Base-by-base conservation (phyloP, 2,888 invertebrate genomes). In the Polydrusus pterygomalis region DNA sequence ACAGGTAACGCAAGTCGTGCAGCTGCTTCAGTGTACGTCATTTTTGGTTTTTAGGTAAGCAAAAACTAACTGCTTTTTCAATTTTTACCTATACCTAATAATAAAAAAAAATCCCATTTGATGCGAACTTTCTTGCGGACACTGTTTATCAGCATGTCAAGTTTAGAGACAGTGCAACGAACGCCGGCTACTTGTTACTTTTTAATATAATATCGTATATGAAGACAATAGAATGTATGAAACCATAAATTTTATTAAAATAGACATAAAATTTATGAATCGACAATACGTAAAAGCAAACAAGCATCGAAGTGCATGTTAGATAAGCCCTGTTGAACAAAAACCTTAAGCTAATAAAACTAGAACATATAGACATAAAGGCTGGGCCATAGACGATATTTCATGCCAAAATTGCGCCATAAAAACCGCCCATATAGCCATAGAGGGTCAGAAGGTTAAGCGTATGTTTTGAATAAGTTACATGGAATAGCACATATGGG, bases 391-490 rank as follows among this genome's bases (percentile, higher is more conserved):
- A 68, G 65, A 70, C 65, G 64, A 77, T 77, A 77, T 77, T 67
- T 77, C 77, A 77, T 65, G 70, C 45, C 70, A 70, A 74, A 74
- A 77, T 77, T 64, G 74, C 60, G 10, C 73, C 60, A 73, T 77
- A 77, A 77, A 77, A 77, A 77, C 73, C 77, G 58, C 70, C 73
- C 74, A 74, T 73, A 70, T 70, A 56, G 67, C 69, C 65, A 70
- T 65, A 64, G 69, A 69, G 74, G 74, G 70, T 70, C 74, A 72
- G 69, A 69, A 73, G 70, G 77, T 65, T 77, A 74, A 70, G 77
- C 72, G 72, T 73, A 72, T 73, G 74, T 74, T 69, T 64, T 77
- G 77, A 77, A 77, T 77, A 77, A 74, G 73, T 77, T 77, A 77
- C 51, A 63, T 69, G 74, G 62, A 70, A 74, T 49, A 20, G 77